Conservation (phyloP, 1,140 invertebrate species). For the Diprion similis region DNA sequence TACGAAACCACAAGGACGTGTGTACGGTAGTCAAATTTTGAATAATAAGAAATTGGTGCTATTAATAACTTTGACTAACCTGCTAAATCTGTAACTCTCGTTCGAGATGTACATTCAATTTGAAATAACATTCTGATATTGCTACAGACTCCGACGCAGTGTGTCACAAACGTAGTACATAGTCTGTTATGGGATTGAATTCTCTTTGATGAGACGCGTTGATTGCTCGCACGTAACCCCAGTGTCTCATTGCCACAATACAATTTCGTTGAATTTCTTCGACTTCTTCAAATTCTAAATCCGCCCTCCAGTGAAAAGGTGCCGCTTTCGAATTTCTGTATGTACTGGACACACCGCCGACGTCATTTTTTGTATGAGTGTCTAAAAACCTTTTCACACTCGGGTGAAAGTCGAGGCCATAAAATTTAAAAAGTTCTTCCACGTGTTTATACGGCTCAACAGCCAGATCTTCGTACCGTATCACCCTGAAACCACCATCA, state of each 20-base stretch:
- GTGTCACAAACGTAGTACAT: constrained; percentile 45
- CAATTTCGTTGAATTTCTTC: constrained; percentile 71
- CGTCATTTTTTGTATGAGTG: constrained; percentile 80
- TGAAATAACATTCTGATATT: not conserved
- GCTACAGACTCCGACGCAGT: not conserved
- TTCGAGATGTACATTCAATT: not conserved
- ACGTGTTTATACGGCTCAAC: constrained; percentile 75
- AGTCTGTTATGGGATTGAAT: constrained; percentile 64
- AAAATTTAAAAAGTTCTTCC: constrained; percentile 77
- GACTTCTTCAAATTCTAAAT: constrained; percentile 75
- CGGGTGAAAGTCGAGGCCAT: constrained; percentile 74
- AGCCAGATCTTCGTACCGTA: constrained; percentile 87
- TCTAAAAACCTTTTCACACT: constrained; percentile 78
- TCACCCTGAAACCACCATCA: constrained; percentile 63
- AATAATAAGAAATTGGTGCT: no score
- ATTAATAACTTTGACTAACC: not conserved
- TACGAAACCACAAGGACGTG: not conserved
- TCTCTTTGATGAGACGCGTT: constrained; percentile 64
- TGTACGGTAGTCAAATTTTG: no score
- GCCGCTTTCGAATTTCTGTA: constrained; percentile 82
- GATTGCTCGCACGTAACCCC: constrained; percentile 73
- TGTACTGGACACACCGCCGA: constrained; percentile 84
- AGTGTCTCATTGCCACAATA: constrained; percentile 76
- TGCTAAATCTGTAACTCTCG: constrained; percentile 2
- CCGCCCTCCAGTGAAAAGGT: constrained; percentile 84